These are phyloP conservation scores for Acrobasis consociella DNA, from an alignment of 2,888 invertebrate species.

Conservation along the genomic window DNA sequence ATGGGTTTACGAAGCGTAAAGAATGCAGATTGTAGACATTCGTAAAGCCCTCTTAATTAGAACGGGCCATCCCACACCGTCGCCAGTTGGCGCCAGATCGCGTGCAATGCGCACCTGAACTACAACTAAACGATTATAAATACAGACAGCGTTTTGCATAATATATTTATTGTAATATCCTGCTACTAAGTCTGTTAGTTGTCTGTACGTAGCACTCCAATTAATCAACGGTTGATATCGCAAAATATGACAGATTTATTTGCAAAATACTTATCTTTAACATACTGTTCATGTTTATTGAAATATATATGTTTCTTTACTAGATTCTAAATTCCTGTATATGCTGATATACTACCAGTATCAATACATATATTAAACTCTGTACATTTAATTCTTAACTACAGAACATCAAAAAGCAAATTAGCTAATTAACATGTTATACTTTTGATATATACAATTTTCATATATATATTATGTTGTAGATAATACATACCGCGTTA, in stretches of 20 bases:
- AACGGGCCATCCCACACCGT: conserved; percentile 19
- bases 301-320: too few relatives aligned
- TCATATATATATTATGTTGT: background rate
- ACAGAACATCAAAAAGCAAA: too few relatives aligned
- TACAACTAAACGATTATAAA: conserved; percentile 25
- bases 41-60: conserved; percentile 1
- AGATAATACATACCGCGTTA: background rate
- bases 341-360: too few relatives aligned
- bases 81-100: conserved; percentile 28
- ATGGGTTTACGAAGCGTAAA: too few relatives aligned
- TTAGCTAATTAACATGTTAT: background rate
- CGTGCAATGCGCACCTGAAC: conserved; percentile 20
- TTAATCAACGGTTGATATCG: conserved; percentile 5
- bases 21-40: too few relatives aligned
- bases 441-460: background rate
- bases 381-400: too few relatives aligned
- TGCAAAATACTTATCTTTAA: background rate
- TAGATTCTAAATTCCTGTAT: too few relatives aligned
- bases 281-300: background rate
- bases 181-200: background rate
- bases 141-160: conserved; percentile 11
- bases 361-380: too few relatives aligned
- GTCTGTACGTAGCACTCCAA: background rate
- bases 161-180: conserved; percentile 16
- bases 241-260: conserved; percentile 10